Evolutionary conservation across 2,888 invertebrate genomes (phyloP), one percentile per base, ranked within the genome.

Genomic region (Mythimna lalbum): DNA sequence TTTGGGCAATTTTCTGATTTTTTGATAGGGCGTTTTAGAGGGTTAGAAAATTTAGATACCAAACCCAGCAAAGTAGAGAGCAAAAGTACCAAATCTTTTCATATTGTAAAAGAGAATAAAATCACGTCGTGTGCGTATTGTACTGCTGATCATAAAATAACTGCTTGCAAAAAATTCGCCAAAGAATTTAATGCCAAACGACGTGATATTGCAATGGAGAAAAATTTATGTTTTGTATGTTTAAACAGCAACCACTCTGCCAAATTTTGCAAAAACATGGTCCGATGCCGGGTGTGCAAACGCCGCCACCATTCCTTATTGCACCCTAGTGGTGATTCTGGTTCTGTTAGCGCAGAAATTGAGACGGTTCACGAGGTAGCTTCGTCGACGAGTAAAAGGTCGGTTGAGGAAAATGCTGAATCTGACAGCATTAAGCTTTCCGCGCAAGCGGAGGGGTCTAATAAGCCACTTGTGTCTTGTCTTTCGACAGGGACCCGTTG

Each of bases 401-500:
- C 27, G 27, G 4, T 27, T 1, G 27, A 27, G 27, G 2, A 27
- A 27, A 27, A 27, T 27, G 27, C 27, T 27, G 27, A 27, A 27
- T 27, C 27, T 4, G 27, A 27, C 27, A 27, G 27, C 27, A 27
- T 27, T 27, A 27, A 27, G 27, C 27, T 27, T 27, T 27, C 27
- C 0, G 53, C n/a, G 6, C 47, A 21, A 47, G 56, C 56, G 56
- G 56, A 47, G 56, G 64, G 21, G 17, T 49, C 47, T 3, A 33
- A 10, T n/a, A 64, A 49, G 9, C 56, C 56, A 21, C 17, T 49
- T 0, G 64, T 64, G 0, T 47, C 64, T 17, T 64, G 47, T 10
- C 33, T 64, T 53, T 47, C 64, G 47, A 57, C 56, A 57, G 57
- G 66, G 19, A 55, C 1, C 27, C 4, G 14, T n/a, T 6, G 56